Evolutionary conservation across 2,797 vertebrate genomes (phyloP).

Genomic region (Mareca strepera): DNA sequence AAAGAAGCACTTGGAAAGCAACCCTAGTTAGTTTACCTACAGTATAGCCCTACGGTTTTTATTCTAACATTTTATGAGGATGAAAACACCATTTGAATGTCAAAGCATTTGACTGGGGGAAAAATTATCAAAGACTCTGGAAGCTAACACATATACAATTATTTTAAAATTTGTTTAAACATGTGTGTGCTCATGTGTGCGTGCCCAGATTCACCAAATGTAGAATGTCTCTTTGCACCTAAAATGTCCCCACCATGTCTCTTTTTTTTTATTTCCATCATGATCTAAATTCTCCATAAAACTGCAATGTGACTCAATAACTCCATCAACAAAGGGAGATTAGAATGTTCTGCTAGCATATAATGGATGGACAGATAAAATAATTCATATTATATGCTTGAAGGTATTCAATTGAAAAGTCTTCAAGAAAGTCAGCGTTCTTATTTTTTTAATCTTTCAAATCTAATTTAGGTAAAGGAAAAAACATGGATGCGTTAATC

Average conservation of each 20-base stretch:
- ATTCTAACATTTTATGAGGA: neutral
- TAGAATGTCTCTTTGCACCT: neutral
- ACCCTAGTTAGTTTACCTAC: neutral
- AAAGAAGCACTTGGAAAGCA: neutral
- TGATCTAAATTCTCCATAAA: neutral
- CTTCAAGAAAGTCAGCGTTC: neutral
- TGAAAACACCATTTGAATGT: neutral
- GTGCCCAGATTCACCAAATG: neutral
- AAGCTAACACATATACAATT: neutral
- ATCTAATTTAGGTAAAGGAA: neutral
- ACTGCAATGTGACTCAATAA: neutral
- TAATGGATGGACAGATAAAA: neutral
- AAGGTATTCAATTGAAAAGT: neutral
- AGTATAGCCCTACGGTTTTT: neutral
- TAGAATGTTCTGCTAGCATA: neutral
- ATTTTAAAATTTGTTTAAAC: neutral
- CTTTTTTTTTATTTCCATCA: neutral
- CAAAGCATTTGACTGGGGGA: neutral
- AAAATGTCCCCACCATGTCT: rapidly evolving
- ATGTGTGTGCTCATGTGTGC: neutral
- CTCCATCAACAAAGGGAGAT: neutral
- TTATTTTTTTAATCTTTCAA: neutral
- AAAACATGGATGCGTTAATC: neutral
- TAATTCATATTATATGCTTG: neutral
- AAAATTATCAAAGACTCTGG: neutral